phyloP scores from a whole-genome alignment of 2,888 invertebrate species.

The Craniophora ligustri region DNA sequence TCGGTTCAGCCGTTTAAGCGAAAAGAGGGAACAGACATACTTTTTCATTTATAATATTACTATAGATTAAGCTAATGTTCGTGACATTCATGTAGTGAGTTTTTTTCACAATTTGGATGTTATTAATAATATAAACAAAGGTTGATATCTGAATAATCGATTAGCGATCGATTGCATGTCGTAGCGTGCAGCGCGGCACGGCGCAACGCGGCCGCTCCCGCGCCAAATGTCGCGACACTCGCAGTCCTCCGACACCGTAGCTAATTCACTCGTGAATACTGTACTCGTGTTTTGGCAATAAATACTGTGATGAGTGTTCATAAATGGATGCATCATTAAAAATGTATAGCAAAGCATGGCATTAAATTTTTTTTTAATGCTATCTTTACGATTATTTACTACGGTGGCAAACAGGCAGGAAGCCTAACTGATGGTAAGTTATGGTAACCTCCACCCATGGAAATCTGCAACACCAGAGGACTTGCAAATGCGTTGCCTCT shows the following conservation, averaged over 20 bases:
- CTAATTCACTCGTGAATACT: conserved; percentile 50
- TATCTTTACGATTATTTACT: too few relatives aligned
- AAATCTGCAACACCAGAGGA: too few relatives aligned
- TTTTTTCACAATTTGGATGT: conserved; percentile 43
- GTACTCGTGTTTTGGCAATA: conserved; percentile 38
- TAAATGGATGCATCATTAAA: conserved; percentile 21
- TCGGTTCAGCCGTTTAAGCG: too few relatives aligned
- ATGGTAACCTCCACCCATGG: too few relatives aligned
- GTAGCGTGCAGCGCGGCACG: conserved; percentile 51
- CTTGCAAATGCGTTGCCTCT: too few relatives aligned
- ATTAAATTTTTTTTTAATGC: too few relatives aligned
- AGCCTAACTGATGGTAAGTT: too few relatives aligned
- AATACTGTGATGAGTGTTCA: conserved; percentile 30
- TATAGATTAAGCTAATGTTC: conserved; percentile 28
- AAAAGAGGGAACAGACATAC: too few relatives aligned
- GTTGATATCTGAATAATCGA: conserved; percentile 55
- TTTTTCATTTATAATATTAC: too few relatives aligned
- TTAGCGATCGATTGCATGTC: conserved; percentile 59
- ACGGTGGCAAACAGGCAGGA: too few relatives aligned
- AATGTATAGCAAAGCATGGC: conserved; percentile 1
- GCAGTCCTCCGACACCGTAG: conserved; percentile 57
- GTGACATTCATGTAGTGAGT: conserved; percentile 20
- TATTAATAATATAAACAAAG: conserved; percentile 47
- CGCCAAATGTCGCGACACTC: conserved; percentile 63
- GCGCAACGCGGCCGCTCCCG: conserved; percentile 46